Conservation (phyloP, 1,140 invertebrate species). For the Micrasema minimum region DNA sequence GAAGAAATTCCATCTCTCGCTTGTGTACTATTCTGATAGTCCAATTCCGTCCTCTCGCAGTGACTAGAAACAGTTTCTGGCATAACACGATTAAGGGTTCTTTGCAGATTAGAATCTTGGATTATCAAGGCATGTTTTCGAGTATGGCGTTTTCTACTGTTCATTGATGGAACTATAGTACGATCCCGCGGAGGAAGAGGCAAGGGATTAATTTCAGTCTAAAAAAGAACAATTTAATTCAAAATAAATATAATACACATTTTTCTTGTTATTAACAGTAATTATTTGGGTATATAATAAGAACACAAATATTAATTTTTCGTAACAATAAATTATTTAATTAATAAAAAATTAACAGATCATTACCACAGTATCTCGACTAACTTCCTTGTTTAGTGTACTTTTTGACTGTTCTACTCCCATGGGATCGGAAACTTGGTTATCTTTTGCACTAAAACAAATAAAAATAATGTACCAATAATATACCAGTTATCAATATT, state of each 20-base stretch:
- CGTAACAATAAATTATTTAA: no score
- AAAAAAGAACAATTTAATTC: no score
- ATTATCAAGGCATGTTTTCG: slow-evolving; percentile 90
- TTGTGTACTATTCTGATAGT: no score
- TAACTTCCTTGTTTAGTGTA: background rate
- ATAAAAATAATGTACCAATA: background rate
- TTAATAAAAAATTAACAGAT: no score
- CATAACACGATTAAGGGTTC: slow-evolving; percentile 31
- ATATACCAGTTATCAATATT: background rate
- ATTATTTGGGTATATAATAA: no score
- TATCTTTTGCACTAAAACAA: background rate
- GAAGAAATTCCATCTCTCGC: no score
- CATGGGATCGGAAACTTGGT: background rate
- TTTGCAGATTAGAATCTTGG: slow-evolving; percentile 67
- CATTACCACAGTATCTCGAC: slow-evolving; percentile 6
- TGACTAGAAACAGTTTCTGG: background rate
- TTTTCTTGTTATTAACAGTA: no score
- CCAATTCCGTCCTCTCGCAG: background rate
- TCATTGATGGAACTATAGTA: slow-evolving; percentile 71
- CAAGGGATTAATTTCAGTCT: no score
- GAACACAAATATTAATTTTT: no score
- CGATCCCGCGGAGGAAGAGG: slow-evolving; percentile 87
- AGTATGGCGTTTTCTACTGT: slow-evolving; percentile 80
- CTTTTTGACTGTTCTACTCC: background rate
- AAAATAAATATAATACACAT: no score